phyloP scores from a whole-genome alignment of 2,888 invertebrate genomes.

The Idaea straminata region DNA sequence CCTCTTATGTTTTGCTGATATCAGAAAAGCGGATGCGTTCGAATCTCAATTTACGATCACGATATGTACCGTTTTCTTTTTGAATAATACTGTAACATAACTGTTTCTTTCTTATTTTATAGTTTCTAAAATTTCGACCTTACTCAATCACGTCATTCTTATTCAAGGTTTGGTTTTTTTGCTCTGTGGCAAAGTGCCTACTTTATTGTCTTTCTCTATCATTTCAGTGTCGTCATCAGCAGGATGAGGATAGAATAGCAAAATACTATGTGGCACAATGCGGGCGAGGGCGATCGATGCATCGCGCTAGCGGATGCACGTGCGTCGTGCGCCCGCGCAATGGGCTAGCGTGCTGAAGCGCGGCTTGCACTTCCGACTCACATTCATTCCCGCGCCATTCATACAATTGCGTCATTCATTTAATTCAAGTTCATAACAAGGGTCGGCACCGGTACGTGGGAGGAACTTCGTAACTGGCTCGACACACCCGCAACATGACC shows the following conservation, averaged over 20 bases:
- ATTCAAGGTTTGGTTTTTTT: neutral
- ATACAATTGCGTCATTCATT: constrained; percentile 76
- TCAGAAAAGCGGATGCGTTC: constrained; percentile 19
- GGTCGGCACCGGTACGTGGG: constrained; percentile 59
- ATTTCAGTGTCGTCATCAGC: constrained; percentile 5
- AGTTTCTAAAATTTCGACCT: no score
- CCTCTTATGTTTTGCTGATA: constrained; percentile 26
- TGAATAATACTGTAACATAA: neutral
- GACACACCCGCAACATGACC: constrained; percentile 49
- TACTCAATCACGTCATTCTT: no score
- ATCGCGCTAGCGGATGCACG: constrained; percentile 52
- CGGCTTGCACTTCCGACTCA: constrained; percentile 72
- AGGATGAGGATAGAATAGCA: constrained; percentile 8
- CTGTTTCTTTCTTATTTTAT: neutral
- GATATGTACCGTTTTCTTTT: neutral
- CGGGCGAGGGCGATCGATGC: constrained; percentile 12
- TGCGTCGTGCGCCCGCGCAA: constrained; percentile 56
- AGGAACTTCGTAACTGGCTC: constrained; percentile 46
- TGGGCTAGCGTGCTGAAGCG: constrained; percentile 66
- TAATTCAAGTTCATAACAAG: constrained; percentile 75
- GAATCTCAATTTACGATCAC: constrained; percentile 14
- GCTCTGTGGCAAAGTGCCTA: neutral
- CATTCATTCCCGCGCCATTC: constrained; percentile 77
- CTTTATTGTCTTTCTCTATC: neutral
- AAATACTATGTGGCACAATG: neutral